These are phyloP conservation scores for Scelioninae gen. 1 DNA, from an alignment of 2,888 invertebrate species.

Conservation along the genomic window DNA sequence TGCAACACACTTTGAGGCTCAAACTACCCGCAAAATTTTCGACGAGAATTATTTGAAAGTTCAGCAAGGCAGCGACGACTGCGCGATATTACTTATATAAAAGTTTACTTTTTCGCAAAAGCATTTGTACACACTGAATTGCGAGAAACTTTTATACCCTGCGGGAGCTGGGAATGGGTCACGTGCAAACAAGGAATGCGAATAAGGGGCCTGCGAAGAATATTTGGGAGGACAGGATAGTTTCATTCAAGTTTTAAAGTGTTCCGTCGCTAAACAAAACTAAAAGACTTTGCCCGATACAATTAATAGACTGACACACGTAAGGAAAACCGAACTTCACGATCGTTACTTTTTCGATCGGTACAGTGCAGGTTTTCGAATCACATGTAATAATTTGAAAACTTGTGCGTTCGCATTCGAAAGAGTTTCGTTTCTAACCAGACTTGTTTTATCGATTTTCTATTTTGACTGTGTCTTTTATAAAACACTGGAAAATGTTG, in stretches of 20 bases:
- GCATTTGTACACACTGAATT: constrained; percentile 69
- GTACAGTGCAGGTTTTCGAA: neutral
- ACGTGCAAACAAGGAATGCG: constrained; percentile 67
- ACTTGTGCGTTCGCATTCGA: no score
- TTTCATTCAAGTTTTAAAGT: constrained; percentile 62
- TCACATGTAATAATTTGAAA: constrained; percentile 6
- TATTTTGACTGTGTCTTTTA: no score
- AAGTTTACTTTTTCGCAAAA: constrained; percentile 70
- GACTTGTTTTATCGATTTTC: no score
- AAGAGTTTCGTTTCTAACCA: no score
- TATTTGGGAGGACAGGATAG: constrained; percentile 65
- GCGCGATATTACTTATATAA: constrained; percentile 71
- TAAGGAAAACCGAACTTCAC: neutral
- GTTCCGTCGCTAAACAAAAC: constrained; percentile 56
- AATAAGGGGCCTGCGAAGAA: constrained; percentile 63
- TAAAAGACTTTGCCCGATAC: constrained; percentile 31
- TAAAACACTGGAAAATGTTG: no score
- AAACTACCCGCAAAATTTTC: constrained; percentile 65
- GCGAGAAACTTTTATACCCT: constrained; percentile 66
- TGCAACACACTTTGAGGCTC: constrained; percentile 54
- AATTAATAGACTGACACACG: constrained; percentile 47
- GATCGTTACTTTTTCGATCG: constrained; percentile 10
- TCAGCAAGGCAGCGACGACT: constrained; percentile 60
- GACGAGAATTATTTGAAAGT: constrained; percentile 65
- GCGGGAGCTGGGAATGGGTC: constrained; percentile 67